Conservation (phyloP, 2,113 vertebrate species). For the Nannospalax galili region DNA sequence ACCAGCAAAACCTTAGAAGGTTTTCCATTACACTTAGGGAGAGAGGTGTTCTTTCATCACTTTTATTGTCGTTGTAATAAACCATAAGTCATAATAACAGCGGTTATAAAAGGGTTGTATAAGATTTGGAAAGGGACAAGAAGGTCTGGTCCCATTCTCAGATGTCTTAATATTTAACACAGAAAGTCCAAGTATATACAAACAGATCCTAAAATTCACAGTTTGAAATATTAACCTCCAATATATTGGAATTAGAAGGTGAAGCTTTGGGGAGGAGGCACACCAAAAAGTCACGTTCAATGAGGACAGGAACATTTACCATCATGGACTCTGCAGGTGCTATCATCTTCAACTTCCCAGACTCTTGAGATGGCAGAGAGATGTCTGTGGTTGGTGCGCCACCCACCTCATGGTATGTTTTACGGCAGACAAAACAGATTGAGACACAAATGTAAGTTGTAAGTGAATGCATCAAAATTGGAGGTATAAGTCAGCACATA, state of each 20-base stretch:
- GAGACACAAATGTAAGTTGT: neutral
- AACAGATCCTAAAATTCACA: neutral
- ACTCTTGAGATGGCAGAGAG: neutral
- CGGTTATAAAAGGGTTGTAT: neutral
- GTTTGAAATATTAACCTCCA: neutral
- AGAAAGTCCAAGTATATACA: neutral
- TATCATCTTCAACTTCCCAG: neutral
- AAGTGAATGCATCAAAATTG: slow-evolving; percentile 13
- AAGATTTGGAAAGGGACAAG: neutral
- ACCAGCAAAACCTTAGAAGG: slow-evolving; percentile 12
- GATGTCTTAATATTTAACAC: neutral
- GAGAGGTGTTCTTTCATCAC: neutral
- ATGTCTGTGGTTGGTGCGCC: neutral
- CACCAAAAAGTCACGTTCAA: neutral
- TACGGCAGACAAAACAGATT: neutral
- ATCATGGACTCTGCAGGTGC: neutral
- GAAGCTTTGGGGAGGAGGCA: neutral
- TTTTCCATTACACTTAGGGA: neutral
- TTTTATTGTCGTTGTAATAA: neutral
- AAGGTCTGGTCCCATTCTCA: neutral
- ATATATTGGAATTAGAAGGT: neutral
- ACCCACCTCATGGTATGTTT: neutral
- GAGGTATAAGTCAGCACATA: neutral
- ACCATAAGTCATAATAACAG: neutral
- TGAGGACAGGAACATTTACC: neutral